Evolutionary conservation across 2,888 invertebrate genomes (phyloP), one percentile per base, ranked within the genome.

Genomic region (Lasiommata megera): DNA sequence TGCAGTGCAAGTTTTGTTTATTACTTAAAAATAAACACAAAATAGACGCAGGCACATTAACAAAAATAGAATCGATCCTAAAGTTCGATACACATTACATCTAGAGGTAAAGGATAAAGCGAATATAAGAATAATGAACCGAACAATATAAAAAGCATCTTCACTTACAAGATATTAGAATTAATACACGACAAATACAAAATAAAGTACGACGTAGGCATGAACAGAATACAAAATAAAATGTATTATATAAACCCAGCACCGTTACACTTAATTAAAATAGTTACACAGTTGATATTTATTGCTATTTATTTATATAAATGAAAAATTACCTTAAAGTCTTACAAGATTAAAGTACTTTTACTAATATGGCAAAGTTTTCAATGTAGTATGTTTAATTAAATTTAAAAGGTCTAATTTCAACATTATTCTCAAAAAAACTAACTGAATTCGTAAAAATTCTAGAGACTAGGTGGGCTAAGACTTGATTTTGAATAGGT

Each of bases 321-420:
- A 72, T 78, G 82, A 85, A 52, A 80, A 79, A 80, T 84, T 82
- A 87, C 73, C 82, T 77, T 82, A 76, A 77, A 87, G 81, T 82
- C 88, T 88, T 87, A 88, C 69, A 80, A 87, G 84, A 84, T 82
- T 84, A 83, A 80, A 88, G 85, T 88, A 88, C 80, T 76, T 84
- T 88, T 80, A 87, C 88, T 90, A 90, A 90, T 90, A 90, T 90
- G 90, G 90, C 90, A 89, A 88, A 89, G 89, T 89, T 90, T 89
- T 89, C 90, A 88, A 88, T 89, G 88, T 88, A 89, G 88, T 82
- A 86, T 88, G 86, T 62, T 59, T 51, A 56, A 58, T 81, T 62
- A 50, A 73, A 63, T 68, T 70, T 67, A 74, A 74, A 31, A 84
- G 76, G 78, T 77, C 83, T 84, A 82, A 84, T 83, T 80, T 79